These are phyloP conservation scores for Naso thynnoides DNA, from an alignment of 2,797 vertebrate species.

Conservation along the genomic window DNA sequence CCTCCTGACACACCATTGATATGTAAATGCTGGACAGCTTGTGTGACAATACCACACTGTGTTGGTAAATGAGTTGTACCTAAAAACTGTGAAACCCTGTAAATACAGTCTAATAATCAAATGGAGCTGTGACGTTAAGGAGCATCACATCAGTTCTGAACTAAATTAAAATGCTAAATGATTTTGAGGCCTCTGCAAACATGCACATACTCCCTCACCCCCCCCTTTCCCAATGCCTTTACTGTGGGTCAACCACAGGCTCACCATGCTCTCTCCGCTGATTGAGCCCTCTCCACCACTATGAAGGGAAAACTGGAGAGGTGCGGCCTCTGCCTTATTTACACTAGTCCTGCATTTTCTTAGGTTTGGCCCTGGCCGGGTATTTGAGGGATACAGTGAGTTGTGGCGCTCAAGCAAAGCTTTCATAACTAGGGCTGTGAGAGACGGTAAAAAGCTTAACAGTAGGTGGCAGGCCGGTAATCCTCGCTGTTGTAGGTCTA, in stretches of 20 bases:
- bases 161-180: constrained; percentile 18
- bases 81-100: constrained; percentile 18
- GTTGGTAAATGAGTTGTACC: constrained; percentile 54
- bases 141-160: constrained; percentile 20
- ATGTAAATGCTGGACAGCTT: constrained; percentile 71
- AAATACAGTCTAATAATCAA: constrained; percentile 16
- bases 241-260: constrained; percentile 74
- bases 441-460: constrained; percentile 41
- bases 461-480: constrained; percentile 41
- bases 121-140: constrained; percentile 4
- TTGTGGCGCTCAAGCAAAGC: constrained; percentile 48
- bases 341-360: constrained; percentile 74
- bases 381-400: constrained; percentile 59
- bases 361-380: constrained; percentile 66
- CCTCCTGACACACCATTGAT: constrained; percentile 65
- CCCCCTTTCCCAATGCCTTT: constrained; percentile 60
- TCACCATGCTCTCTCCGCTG: constrained; percentile 69
- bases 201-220: constrained; percentile 38
- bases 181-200: constrained; percentile 50
- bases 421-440: constrained; percentile 59
- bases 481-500: constrained; percentile 57
- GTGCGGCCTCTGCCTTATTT: constrained; percentile 76
- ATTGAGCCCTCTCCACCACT: constrained; percentile 73
- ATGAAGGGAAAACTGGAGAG: constrained; percentile 74
- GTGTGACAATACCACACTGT: constrained; percentile 70